phyloP scores from a whole-genome alignment of 2,888 invertebrate species.

The Habrosyne pyritoides region DNA sequence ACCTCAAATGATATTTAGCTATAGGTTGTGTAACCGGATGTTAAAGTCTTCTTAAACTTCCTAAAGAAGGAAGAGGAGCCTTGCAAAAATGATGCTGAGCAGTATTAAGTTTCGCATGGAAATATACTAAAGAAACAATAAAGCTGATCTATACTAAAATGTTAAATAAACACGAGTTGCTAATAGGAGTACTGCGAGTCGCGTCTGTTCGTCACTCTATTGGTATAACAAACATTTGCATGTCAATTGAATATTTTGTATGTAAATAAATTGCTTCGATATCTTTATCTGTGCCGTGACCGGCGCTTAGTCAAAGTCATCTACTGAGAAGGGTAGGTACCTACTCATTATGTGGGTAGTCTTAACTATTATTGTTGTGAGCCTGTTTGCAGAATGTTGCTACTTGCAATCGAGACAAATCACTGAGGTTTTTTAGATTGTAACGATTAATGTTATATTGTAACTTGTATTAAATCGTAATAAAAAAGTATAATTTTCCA shows the following conservation, averaged over 20 bases:
- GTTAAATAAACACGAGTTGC: conserved; percentile 56
- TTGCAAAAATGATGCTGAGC: neutral
- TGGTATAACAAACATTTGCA: conserved; percentile 49
- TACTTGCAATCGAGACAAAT: too few species aligned
- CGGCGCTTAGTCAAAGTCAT: neutral
- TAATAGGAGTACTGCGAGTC: conserved; percentile 60
- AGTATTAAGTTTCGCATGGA: conserved; percentile 48
- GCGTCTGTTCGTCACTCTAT: conserved; percentile 48
- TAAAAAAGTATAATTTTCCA: too few species aligned
- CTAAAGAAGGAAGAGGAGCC: too few species aligned
- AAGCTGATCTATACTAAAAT: conserved; percentile 54
- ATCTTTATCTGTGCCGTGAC: neutral
- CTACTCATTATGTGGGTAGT: too few species aligned
- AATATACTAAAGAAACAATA: conserved; percentile 66
- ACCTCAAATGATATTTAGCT: too few species aligned
- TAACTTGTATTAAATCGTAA: too few species aligned
- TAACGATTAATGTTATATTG: too few species aligned
- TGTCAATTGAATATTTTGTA: conserved; percentile 57
- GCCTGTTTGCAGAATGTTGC: too few species aligned
- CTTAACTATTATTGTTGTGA: too few species aligned
- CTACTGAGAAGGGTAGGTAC: neutral
- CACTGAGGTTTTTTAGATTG: too few species aligned
- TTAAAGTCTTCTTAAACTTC: neutral
- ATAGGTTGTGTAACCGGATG: too few species aligned
- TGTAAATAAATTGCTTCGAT: conserved; percentile 49